Base-by-base conservation (phyloP, 2,888 invertebrate species). In the Pandemis heparana region DNA sequence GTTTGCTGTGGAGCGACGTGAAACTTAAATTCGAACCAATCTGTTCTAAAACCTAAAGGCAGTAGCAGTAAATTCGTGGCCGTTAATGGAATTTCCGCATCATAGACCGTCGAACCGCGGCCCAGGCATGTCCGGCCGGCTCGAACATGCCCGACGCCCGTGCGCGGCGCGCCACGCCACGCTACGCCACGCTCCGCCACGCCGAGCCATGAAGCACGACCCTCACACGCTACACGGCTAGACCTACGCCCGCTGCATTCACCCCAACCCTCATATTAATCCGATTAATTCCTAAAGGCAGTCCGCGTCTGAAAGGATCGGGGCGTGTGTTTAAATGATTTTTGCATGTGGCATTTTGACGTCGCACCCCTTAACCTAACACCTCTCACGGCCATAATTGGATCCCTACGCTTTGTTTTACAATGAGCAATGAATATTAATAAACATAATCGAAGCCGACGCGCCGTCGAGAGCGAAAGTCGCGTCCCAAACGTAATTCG, bases 381-480 rank as follows among this genome's bases (percentile, higher is more conserved):
- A 89, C 89, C 88, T 88, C 85, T 84, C 76, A 76, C 80, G 79
- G 83, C 80, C 80, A 79, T 85, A 86, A 90, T 89, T 87, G 85
- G 85, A 83, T 81, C 85, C 83, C 85, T 84, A 81, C 82, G 81
- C 87, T 89, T 88, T 87, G 85, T 89, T 89, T 83, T 81, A 86
- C 85, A 90, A 91, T 89, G 86, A 88, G 86, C 87, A 87, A 92
- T 92, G 89, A 91, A 92, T 92, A 91, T 91, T 91, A 89, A 91
- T 90, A 88, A 87, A 88, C 78, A 82, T 80, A 84, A 87, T 87
- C 81, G 79, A 82, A 84, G 81, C 77, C 74, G 79, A 78, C 76
- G 46, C 75, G 72, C 73, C 65, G 65, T n/a, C 77, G 79, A 78
- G 80, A 76, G 66, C 48, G 74, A 65, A 75, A 68, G 71, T 68